Evolutionary conservation across 64 coral and sea anemone genomes (phyloP).

Genomic region (Cladopsammia gracilis): DNA sequence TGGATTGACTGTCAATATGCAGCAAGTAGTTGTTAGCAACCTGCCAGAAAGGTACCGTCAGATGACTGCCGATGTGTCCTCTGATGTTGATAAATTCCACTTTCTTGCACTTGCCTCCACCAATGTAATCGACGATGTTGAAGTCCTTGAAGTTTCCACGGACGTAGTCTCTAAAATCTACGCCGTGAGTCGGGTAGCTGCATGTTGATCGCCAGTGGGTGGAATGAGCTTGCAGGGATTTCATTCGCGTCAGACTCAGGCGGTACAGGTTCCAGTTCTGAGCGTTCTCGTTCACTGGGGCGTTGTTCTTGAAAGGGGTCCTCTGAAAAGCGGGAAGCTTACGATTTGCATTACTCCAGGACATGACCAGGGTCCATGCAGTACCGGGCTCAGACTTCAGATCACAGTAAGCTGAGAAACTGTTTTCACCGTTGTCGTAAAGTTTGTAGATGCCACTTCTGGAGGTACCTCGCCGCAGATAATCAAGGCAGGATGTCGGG

Average conservation of each 20-base stretch:
- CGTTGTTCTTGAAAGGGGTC: neutral
- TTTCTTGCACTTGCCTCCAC: slow-evolving; percentile 44
- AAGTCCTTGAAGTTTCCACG: slow-evolving; percentile 59
- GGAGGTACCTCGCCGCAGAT: neutral
- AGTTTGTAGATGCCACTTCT: slow-evolving; percentile 42
- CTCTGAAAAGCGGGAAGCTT: neutral
- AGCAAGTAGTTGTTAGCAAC: too few species aligned
- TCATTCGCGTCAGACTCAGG: slow-evolving; percentile 24
- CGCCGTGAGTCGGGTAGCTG: slow-evolving; percentile 19
- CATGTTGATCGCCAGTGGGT: slow-evolving; percentile 61
- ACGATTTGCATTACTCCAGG: slow-evolving; percentile 10
- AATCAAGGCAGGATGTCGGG: slow-evolving; percentile 40
- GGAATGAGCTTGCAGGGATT: slow-evolving; percentile 14
- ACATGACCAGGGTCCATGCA: slow-evolving; percentile 58
- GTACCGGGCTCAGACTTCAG: slow-evolving; percentile 69
- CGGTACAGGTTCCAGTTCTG: slow-evolving; percentile 52
- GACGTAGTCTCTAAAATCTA: slow-evolving; percentile 46
- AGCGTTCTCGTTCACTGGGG: slow-evolving; percentile 53
- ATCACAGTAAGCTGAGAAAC: slow-evolving; percentile 56
- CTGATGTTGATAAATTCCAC: slow-evolving; percentile 70
- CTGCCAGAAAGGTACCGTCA: slow-evolving; percentile 44
- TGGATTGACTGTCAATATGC: slow-evolving; percentile 37
- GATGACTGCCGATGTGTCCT: slow-evolving; percentile 17
- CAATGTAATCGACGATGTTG: slow-evolving; percentile 51
- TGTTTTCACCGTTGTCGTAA: slow-evolving; percentile 5